These are phyloP conservation scores for Phaonia tiefii DNA, from an alignment of 2,888 invertebrate species.

Conservation along the genomic window DNA sequence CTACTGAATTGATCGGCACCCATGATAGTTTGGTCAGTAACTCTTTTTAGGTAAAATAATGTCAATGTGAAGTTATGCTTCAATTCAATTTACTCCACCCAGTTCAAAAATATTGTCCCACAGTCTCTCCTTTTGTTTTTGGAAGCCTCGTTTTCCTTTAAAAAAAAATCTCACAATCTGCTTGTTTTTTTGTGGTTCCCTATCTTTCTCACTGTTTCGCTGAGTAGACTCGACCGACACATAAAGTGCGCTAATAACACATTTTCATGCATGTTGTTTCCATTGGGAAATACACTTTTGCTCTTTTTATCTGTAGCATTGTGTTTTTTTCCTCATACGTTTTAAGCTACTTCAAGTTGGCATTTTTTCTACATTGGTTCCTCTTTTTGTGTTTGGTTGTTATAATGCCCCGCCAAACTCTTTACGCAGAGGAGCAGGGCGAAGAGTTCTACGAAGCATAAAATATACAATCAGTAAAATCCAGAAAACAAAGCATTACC, in stretches of 20 bases:
- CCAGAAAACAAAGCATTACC: slow-evolving; percentile 39
- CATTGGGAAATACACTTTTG: slow-evolving; percentile 8
- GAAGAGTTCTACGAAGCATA: slow-evolving; percentile 21
- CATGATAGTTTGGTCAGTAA: no score
- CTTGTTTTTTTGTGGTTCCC: neutral
- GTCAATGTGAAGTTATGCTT: no score
- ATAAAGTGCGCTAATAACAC: slow-evolving; percentile 39
- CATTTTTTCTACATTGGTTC: neutral
- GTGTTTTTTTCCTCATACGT: neutral
- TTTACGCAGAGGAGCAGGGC: neutral
- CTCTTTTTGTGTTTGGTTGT: neutral
- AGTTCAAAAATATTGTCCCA: no score
- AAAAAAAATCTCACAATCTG: neutral
- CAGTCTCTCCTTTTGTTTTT: neutral
- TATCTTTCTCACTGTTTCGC: neutral
- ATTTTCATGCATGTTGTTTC: slow-evolving; percentile 38
- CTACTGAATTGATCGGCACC: no score
- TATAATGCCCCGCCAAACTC: neutral
- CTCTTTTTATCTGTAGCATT: neutral
- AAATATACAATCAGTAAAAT: slow-evolving; percentile 37
- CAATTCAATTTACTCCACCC: no score
- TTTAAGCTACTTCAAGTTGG: no score
- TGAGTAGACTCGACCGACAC: slow-evolving; percentile 16
- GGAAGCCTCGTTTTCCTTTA: no score
- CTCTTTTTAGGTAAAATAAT: no score